Base-by-base conservation (phyloP, 2,797 vertebrate species). In the Spinus olivaceus region DNA sequence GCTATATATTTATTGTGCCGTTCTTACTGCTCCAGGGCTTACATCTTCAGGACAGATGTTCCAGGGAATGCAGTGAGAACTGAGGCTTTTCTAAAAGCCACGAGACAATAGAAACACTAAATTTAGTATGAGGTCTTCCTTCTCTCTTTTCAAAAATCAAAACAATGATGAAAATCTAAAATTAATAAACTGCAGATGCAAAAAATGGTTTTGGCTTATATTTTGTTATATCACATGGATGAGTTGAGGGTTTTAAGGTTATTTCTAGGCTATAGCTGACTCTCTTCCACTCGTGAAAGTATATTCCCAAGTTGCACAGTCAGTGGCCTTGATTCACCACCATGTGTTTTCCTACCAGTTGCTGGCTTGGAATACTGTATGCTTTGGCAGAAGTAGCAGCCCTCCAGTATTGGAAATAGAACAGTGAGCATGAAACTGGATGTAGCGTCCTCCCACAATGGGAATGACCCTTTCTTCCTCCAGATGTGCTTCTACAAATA, bases 391-490 rank as follows among this genome's bases (percentile, higher is more conserved):
- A 22, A 84, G 19, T 9, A 88, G n/a, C 39, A 72, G 30, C 41
- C 28, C 51, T 91, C 27, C n/a, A 32, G 33, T 70, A 24, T 49
- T 73, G 86, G 88, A 73, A 88, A 92, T 49, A 81, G 59, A 96
- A 69, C 73, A 76, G 54, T 2, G 7, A 88, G 80, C 70, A 12
- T 81, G 81, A 77, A 94, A 61, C 72, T 44, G 39, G 53, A 78
- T 2, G 18, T 42, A 87, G 82, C 72, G 83, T 95, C 77, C 54
- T 92, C 54, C 65, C 80, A 44, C 66, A 13, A 13, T 10, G 44
- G 59, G 54, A 72, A 79, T 69, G 72, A 88, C 59, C 73, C 77
- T 90, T 90, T 44, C 63, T 95, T 95, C 80, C 60, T 80, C 59
- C 80, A 90, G 66, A 74, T 78, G 85, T 80, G 66, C 46, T 83